Percentiles rank a stretch among this genome's conserved stretches.
These are phyloP conservation scores for Hirtodrosophila confusa DNA, from an alignment of 2,888 invertebrate species.

Conservation along the genomic window DNA sequence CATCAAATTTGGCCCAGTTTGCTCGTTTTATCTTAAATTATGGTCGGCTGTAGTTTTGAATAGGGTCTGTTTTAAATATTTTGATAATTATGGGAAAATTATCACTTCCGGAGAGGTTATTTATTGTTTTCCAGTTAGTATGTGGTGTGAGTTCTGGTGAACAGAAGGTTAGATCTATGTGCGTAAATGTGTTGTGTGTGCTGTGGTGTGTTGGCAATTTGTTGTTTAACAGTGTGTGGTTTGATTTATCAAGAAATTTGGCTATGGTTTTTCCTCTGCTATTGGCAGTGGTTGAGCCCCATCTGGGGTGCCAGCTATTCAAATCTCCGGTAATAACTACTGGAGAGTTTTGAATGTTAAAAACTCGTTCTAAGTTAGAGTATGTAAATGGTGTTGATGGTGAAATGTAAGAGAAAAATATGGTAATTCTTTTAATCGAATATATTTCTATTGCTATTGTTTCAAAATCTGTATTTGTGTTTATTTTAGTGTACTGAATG, in stretches of 20 bases:
- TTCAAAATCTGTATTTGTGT: background rate
- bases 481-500: background rate
- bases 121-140: too few relatives aligned
- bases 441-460: background rate
- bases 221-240: constrained; percentile 4
- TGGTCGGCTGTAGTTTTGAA: too few relatives aligned
- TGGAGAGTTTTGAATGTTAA: background rate
- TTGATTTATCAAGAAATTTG: background rate
- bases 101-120: too few relatives aligned
- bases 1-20: too few relatives aligned
- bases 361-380: background rate
- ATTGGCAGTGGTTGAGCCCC: constrained; percentile 2
- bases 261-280: background rate
- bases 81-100: too few relatives aligned
- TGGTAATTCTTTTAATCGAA: constrained; percentile 2
- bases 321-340: constrained; percentile 2
- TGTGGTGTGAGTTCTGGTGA: background rate
- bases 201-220: constrained; percentile 1
- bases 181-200: constrained; percentile 3
- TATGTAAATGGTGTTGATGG: background rate
- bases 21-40: too few relatives aligned
- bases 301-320: constrained; percentile 7
- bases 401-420: constrained; percentile 1
- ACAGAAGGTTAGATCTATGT: background rate
- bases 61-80: too few relatives aligned